Evolutionary conservation across 2,797 vertebrate species (phyloP).

Genomic region (Hypotaenidia philippensis): DNA sequence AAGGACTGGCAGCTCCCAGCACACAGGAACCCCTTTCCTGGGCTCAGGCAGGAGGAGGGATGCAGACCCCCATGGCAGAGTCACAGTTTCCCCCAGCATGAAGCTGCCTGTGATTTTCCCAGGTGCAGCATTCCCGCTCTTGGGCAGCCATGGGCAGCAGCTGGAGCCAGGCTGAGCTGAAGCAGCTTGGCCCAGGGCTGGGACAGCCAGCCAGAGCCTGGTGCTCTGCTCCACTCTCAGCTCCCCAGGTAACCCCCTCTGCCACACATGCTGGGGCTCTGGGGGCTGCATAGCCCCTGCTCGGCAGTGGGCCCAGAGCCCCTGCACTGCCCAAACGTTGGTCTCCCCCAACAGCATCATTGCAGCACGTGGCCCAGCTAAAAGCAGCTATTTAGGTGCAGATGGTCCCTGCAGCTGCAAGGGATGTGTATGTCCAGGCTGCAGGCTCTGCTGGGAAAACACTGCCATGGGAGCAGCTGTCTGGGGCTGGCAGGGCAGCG

Average conservation of each 20-base stretch:
- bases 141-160: not conserved
- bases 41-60: not conserved
- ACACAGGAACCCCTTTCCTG: not conserved
- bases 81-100: not conserved
- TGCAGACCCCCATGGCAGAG: not conserved
- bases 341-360: not conserved
- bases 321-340: fast-evolving
- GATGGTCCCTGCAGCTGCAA: not conserved
- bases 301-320: not conserved
- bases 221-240: not conserved
- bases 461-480: not conserved
- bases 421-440: fast-evolving
- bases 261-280: fast-evolving
- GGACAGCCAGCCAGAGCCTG: not conserved
- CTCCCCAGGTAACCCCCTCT: not conserved
- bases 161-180: not conserved
- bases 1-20: not conserved
- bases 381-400: not conserved
- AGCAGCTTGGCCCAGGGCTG: not conserved
- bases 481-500: not conserved
- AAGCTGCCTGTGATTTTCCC: not conserved
- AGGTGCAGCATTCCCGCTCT: not conserved
- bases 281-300: not conserved
- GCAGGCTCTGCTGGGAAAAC: not conserved
- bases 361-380: fast-evolving